These are phyloP conservation scores for Alaudala cheleensis DNA, from an alignment of 2,113 vertebrate species.

Conservation along the genomic window DNA sequence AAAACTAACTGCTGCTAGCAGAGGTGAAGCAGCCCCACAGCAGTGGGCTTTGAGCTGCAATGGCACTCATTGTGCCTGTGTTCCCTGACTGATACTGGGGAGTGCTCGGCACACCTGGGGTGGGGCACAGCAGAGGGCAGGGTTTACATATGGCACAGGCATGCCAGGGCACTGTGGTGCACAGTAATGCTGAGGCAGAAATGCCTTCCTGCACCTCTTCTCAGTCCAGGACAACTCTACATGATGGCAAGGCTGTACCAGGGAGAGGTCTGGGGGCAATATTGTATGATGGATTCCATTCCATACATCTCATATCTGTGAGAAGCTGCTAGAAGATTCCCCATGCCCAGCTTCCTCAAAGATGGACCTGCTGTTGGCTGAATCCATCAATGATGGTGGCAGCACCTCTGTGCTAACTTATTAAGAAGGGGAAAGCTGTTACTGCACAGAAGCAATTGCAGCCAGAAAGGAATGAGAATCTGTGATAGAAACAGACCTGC, in stretches of 20 bases:
- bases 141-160: neutral
- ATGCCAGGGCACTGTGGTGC: neutral
- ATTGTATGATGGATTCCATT: neutral
- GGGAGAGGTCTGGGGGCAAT: neutral
- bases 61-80: too few species aligned
- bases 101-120: rapidly evolving
- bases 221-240: rapidly evolving
- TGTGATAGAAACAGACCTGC: neutral
- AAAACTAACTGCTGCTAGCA: neutral
- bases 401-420: neutral
- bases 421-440: neutral
- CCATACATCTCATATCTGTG: neutral
- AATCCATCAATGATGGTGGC: too few species aligned
- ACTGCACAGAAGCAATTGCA: neutral
- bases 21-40: neutral
- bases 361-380: neutral
- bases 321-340: neutral
- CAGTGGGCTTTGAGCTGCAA: neutral
- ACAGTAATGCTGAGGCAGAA: neutral
- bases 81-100: rapidly evolving
- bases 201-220: neutral
- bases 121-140: neutral
- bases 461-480: neutral
- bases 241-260: neutral
- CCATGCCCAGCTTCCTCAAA: neutral